Evolutionary conservation across 2,113 vertebrate genomes (phyloP).

Genomic region (Camelus bactrianus): DNA sequence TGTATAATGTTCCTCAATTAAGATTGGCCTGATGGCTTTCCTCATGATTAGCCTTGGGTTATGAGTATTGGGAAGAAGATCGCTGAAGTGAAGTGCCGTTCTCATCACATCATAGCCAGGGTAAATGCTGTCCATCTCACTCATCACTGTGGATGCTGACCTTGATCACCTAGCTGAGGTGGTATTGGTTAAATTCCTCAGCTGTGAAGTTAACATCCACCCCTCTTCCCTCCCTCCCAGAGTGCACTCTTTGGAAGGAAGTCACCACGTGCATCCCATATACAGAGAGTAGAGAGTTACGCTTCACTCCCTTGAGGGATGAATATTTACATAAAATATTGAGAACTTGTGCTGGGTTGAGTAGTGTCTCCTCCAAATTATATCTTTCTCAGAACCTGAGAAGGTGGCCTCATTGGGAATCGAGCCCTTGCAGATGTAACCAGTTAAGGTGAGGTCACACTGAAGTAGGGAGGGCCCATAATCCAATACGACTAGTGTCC

Average conservation of each 20-base stretch:
- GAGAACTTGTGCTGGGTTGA: neutral
- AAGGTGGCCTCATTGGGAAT: too few species aligned
- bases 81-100: neutral
- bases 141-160: neutral
- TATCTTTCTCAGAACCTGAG: too few species aligned
- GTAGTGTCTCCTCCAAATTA: too few species aligned
- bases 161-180: neutral
- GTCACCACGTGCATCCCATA: neutral
- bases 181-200: neutral
- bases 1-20: neutral
- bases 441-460: too few species aligned
- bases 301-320: neutral
- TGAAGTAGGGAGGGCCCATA: too few species aligned
- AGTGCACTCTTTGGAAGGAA: too few species aligned
- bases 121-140: neutral
- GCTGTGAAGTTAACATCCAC: neutral
- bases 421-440: too few species aligned
- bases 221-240: too few species aligned
- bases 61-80: neutral
- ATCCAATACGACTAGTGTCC: too few species aligned
- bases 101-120: neutral
- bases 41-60: neutral
- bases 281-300: neutral
- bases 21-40: neutral
- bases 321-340: neutral